Evolutionary conservation across 2,797 vertebrate species (phyloP), one percentile per base, ranked within the genome.

Genomic region (Lycodopsis pacificus): DNA sequence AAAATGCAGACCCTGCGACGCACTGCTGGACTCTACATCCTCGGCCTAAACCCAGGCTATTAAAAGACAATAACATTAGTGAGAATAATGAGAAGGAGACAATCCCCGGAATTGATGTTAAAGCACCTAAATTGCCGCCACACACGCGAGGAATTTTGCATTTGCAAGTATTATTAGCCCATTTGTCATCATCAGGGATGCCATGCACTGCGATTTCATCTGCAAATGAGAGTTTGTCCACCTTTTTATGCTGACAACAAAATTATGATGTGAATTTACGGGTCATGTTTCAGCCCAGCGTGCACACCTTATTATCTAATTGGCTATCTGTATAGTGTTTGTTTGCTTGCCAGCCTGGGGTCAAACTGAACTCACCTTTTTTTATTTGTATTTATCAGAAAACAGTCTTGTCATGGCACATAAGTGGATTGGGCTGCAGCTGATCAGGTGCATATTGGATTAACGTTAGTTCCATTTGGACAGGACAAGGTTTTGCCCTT

Each of bases 151-250:
- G 27, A 80, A 81, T 4, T 65, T 63, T 71, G 65, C 48, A 65
- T 82, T 80, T 80, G 22, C 70, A 72, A 73, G 32, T 68, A 36
- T 73, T 77, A 83, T 86, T 59, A 57, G 27, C 1, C 22, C 14
- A 61, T 82, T 76, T 56, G 46, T 84, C 73, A 74, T 66, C 66
- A 76, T 48, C 40, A 78, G 44, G 13, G 67, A 51, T 30, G n/a
- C 40, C 46, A 56, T 4, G 20, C 51, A 58, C n/a, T 64, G 51
- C 22, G 10, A 63, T 27, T 80, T 67, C 0, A 46, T 66, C 61
- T 22, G 40, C 54, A 68, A 72, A 76, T 58, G 27, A 62, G 22
- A 63, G n/a, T 44, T 78, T 72, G 20, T 68, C 44, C 64, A 77
- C 64, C 30, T 68, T 61, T 67, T 74, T 12, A 74, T 20, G 40